These are phyloP conservation scores for Neomicropteryx cornuta DNA, from an alignment of 1,140 invertebrate species.

Conservation along the genomic window DNA sequence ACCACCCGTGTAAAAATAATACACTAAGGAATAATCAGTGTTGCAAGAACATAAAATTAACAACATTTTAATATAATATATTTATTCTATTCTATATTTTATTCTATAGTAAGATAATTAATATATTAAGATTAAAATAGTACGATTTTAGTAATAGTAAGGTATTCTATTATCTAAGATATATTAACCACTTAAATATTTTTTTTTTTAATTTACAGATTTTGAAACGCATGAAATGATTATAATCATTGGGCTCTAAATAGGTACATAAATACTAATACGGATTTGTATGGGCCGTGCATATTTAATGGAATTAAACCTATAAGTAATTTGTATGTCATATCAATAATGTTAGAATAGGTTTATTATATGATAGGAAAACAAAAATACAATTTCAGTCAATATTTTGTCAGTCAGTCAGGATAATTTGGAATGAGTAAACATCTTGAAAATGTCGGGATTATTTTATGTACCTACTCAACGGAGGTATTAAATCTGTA, in stretches of 20 bases:
- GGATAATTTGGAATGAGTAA: not conserved
- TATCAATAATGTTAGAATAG: not conserved
- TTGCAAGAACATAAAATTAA: too few species aligned
- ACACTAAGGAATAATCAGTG: too few species aligned
- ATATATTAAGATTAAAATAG: too few species aligned
- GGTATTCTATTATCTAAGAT: conserved; percentile 4
- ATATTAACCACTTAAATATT: not conserved
- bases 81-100: too few species aligned
- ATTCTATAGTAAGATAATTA: too few species aligned
- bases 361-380: too few species aligned
- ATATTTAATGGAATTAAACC: conserved; percentile 4
- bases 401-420: too few species aligned
- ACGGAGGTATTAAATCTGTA: not conserved
- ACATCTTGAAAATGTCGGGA: not conserved
- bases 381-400: too few species aligned
- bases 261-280: conserved; percentile 4
- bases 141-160: conserved; percentile 4
- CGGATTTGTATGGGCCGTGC: conserved; percentile 6
- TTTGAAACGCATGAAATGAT: not conserved
- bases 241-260: not conserved
- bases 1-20: too few species aligned
- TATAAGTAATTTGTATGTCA: not conserved
- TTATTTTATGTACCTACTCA: not conserved
- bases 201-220: conserved; percentile 6
- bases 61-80: too few species aligned